Evolutionary conservation across 2,113 vertebrate genomes (phyloP), one percentile per base, ranked within the genome.

Genomic region (Tragelaphus imberbis): DNA sequence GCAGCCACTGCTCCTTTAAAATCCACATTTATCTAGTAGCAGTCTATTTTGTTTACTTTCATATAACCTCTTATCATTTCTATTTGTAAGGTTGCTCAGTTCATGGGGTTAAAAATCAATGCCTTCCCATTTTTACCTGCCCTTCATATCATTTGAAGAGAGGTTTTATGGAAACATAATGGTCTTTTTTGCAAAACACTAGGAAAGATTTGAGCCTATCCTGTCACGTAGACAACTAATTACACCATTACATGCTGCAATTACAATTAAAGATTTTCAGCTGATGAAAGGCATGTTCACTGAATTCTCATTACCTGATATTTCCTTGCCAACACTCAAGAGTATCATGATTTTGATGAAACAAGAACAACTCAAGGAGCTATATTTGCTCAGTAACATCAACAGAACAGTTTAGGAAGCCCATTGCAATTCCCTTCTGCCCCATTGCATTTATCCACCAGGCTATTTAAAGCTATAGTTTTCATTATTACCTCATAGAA

Each of bases 181-280:
- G 23, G 59, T 85, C 17, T 82, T 84, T 58, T 98, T 97, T 97
- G 36, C 33, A 96, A 98, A 98, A 98, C 17, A 71, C 92, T 96
- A 77, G 96, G 91, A 98, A 97, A 98, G 40, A 98, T 98, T 98
- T 98, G 98, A 98, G 95, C 91, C 97, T 97, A 98, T 98, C 95
- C 88, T 99, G 97, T 98, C 97, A 98, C 96, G 98, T 98, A 98
- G 98, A 98, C 97, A 98, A 97, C 98, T 99, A 99, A 99, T 99
- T 99, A 98, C 93, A 98, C 97, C 90, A 98, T 98, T 99, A 98
- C 98, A 98, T 98, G 89, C 97, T 98, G 98, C 98, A 99, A 99
- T 99, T 99, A 99, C 98, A 99, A 99, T 99, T 99, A 98, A 98
- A 98, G 98, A 99, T 98, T 99, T 98, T 98, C 98, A 98, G 97